Percentiles rank a stretch among this genome's conserved stretches.
Evolutionary conservation across 2,888 invertebrate genomes (phyloP).

Genomic region (Linnaemya vulpina): DNA sequence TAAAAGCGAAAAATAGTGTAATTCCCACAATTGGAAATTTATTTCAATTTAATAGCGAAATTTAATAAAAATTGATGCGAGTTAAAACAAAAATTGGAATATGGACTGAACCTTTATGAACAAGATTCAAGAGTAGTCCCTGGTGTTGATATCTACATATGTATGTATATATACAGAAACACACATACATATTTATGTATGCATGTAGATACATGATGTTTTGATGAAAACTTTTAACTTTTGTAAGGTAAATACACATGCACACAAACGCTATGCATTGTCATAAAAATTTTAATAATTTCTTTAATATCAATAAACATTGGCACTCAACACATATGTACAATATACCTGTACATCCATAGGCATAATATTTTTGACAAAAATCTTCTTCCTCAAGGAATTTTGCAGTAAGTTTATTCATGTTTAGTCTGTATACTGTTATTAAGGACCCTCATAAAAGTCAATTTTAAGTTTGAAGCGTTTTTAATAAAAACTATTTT

Average conservation of each 20-base stretch:
- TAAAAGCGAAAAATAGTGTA: conserved; percentile 3
- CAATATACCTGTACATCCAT: no score
- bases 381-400: no score
- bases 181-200: conserved; percentile 1
- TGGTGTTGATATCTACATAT: background rate
- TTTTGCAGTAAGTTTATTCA: no score
- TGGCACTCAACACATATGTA: no score
- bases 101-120: conserved; percentile 6
- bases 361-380: no score
- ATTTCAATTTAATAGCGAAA: conserved; percentile 36
- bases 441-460: background rate
- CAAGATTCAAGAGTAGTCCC: background rate
- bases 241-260: no score
- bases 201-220: background rate
- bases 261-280: no score
- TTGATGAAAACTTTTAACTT: no score
- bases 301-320: no score
- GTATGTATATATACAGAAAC: background rate
- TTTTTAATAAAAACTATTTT: conserved; percentile 4
- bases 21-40: conserved; percentile 54
- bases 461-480: background rate
- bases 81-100: conserved; percentile 9
- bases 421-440: no score
- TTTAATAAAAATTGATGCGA: conserved; percentile 41
- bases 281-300: no score